Evolutionary conservation across 1,140 invertebrate species (phyloP), one percentile per base, ranked within the genome.

Genomic region (Pseudomyrmex concolor): DNA sequence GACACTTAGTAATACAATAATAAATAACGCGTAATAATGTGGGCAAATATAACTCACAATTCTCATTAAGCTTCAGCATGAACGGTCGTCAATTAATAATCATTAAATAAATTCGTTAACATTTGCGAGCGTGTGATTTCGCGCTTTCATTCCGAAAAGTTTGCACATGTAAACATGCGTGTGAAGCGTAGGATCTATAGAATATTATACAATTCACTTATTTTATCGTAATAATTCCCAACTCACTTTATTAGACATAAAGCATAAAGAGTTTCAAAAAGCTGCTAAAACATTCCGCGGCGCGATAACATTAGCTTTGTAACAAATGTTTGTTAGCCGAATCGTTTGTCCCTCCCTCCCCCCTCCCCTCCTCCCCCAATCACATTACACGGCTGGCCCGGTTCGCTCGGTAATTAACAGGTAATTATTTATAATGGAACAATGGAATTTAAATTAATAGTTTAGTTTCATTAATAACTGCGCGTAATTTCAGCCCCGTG

Each of bases 371-470:
- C 17, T 10, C 68, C 63, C 83, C 83, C 87, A 80, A 89, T 89
- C 88, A 89, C 87, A 89, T 89, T 89, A 89, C 84, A 89, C 57
- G 51, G 72, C 55, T 66, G 70, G 73, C 77, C 73, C 64, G 83
- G 72, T 84, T 87, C 71, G 83, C 86, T 0, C 84, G 82, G 89
- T 92, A 93, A 94, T 94, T 93, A 94, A 92, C 90, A 91, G 93
- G 90, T 94, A 94, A 94, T 94, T 94, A 94, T 93, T 94, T 93
- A 92, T 93, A 94, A 94, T 93, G 91, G 90, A 93, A 93, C 93
- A 94, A 94, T 93, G 93, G 93, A 93, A 93, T 94, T 94, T 93
- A 92, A 93, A 94, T 94, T 93, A 94, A 94, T 94, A 94, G 93
- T 94, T 94, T 93, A 93, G 93, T 94, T 92, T 93, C 93, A 93